Evolutionary conservation across 2,113 vertebrate genomes (phyloP).

Genomic region (Gobiocypris rarus): DNA sequence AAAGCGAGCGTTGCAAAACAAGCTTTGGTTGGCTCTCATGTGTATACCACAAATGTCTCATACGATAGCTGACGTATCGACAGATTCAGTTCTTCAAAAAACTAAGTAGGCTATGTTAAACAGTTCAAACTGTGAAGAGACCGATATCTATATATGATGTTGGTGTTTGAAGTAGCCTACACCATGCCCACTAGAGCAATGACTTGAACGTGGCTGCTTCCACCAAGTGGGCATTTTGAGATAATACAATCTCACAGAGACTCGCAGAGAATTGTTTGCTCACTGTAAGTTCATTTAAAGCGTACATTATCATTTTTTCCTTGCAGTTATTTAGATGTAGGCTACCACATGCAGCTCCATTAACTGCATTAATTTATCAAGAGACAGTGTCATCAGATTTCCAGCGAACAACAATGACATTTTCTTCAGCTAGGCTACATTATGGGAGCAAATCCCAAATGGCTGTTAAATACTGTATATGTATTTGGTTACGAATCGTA

Average conservation of each 20-base stretch:
- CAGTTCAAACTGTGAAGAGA: not conserved
- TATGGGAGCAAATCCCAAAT: not conserved
- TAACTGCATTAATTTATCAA: not conserved
- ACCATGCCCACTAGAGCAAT: not conserved
- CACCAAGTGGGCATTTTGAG: constrained; percentile 58
- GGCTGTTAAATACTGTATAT: not conserved
- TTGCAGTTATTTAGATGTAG: not conserved
- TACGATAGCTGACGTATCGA: no score
- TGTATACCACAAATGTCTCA: no score
- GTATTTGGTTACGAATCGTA: not conserved
- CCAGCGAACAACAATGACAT: not conserved
- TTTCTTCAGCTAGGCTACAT: not conserved
- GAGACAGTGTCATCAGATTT: not conserved
- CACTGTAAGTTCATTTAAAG: not conserved
- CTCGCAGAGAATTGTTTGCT: not conserved
- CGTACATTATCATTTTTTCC: not conserved
- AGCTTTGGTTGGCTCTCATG: not conserved
- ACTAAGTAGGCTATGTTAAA: not conserved
- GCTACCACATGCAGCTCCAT: not conserved
- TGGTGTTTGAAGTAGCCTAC: not conserved
- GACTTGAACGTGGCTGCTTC: constrained; percentile 52
- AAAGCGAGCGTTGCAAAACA: not conserved
- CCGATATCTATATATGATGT: not conserved
- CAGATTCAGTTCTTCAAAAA: not conserved
- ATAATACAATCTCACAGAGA: constrained; percentile 41